A percentile compares a stretch with the other conserved stretches of the same genome.
phyloP scores from a whole-genome alignment of 1,140 invertebrate species.

The Lineus longissimus region DNA sequence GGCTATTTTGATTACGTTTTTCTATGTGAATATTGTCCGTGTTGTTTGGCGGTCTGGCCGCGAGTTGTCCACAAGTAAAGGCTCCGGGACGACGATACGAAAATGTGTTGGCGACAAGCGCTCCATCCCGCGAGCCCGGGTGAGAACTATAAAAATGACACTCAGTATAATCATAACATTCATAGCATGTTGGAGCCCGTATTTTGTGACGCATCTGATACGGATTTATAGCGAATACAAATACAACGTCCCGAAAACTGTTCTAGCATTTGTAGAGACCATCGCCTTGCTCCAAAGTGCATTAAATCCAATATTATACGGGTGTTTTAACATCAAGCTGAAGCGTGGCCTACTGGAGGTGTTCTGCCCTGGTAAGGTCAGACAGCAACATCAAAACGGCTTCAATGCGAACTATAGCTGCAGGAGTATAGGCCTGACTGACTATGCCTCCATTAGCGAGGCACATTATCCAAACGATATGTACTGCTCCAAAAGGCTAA shows the following conservation, averaged over 20 bases:
- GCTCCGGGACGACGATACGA: conserved; percentile 25
- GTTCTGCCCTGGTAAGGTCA: conserved; percentile 26
- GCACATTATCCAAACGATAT: conserved; percentile 12
- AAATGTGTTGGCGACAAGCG: conserved; percentile 30
- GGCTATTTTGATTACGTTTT: conserved; percentile 50
- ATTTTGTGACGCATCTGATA: conserved; percentile 52
- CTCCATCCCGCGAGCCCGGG: conserved; percentile 51
- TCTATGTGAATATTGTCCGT: conserved; percentile 53
- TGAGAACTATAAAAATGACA: conserved; percentile 56
- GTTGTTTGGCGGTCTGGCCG: conserved; percentile 49
- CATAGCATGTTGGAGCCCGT: conserved; percentile 55
- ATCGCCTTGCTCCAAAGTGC: conserved; percentile 54
- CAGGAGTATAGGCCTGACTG: conserved; percentile 10
- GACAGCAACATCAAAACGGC: not conserved
- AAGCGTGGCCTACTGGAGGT: conserved; percentile 35
- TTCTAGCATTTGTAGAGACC: conserved; percentile 51
- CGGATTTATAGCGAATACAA: conserved; percentile 54
- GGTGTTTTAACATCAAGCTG: conserved; percentile 53
- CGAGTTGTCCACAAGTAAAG: conserved; percentile 7
- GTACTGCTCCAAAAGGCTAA: conserved; percentile 17
- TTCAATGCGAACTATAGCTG: conserved; percentile 9
- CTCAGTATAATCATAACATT: conserved; percentile 53
- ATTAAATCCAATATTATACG: conserved; percentile 54
- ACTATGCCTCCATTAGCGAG: conserved; percentile 17
- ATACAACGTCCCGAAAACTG: conserved; percentile 40